Evolutionary conservation across 2,888 invertebrate species (phyloP).

Genomic region (Aethes cnicana): DNA sequence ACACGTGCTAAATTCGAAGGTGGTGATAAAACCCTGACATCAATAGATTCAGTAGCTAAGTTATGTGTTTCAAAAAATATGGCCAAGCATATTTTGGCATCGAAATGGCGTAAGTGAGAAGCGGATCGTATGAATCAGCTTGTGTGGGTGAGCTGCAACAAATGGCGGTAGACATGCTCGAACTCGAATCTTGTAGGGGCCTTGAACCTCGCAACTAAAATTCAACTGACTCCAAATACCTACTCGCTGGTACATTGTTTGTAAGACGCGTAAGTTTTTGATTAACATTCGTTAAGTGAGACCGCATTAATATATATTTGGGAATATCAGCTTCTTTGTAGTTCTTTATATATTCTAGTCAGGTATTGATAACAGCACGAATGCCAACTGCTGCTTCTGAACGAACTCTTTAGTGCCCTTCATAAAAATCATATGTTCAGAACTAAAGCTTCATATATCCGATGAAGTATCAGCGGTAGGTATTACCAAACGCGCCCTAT

Average conservation of each 20-base stretch:
- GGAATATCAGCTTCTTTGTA: too few relatives aligned
- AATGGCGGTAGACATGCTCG: conserved; percentile 53
- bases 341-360: too few relatives aligned
- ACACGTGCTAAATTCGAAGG: conserved; percentile 2
- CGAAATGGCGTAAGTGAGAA: conserved; percentile 54
- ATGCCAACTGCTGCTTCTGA: too few relatives aligned
- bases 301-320: too few relatives aligned
- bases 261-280: too few relatives aligned
- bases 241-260: conserved; percentile 22
- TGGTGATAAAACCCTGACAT: conserved; percentile 8
- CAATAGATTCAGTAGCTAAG: conserved; percentile 13
- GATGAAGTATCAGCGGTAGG: conserved; percentile 11
- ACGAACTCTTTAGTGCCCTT: not conserved
- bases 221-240: conserved; percentile 32
- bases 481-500: conserved; percentile 42
- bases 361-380: too few relatives aligned
- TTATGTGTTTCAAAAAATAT: conserved; percentile 20
- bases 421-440: not conserved
- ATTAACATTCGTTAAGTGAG: conserved; percentile 47
- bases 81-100: conserved; percentile 52
- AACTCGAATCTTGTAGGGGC: conserved; percentile 30
- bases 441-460: not conserved
- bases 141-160: conserved; percentile 71
- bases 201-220: conserved; percentile 52
- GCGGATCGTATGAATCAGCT: conserved; percentile 63